A percentile compares a stretch with the other conserved stretches of the same genome.
Evolutionary conservation across 1,140 invertebrate species (phyloP).

Genomic region (Zophobas morio): DNA sequence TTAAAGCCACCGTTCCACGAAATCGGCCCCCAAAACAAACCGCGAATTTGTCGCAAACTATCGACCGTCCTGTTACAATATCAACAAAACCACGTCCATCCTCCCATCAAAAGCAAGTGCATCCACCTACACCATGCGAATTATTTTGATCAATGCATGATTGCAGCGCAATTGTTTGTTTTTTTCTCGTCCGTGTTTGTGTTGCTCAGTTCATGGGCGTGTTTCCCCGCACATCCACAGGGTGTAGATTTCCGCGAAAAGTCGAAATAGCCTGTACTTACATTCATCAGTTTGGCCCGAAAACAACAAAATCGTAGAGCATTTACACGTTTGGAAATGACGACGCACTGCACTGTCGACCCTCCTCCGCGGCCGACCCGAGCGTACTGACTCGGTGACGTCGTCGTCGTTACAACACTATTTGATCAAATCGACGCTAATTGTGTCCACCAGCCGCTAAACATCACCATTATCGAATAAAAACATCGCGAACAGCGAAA

Average conservation of each 20-base stretch:
- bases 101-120: constrained; percentile 5
- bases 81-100: not conserved
- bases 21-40: too few species aligned
- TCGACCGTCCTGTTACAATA: constrained; percentile 6
- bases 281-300: constrained; percentile 54
- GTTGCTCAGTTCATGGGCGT: not conserved
- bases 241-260: too few species aligned
- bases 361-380: constrained; percentile 41
- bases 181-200: not conserved
- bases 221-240: not conserved
- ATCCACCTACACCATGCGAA: constrained; percentile 30
- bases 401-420: constrained; percentile 11
- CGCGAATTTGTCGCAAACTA: too few species aligned
- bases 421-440: constrained; percentile 49
- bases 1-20: too few species aligned
- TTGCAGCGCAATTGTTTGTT: constrained; percentile 10
- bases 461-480: constrained; percentile 32
- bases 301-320: constrained; percentile 39
- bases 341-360: constrained; percentile 36
- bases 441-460: constrained; percentile 25
- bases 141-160: constrained; percentile 25
- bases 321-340: constrained; percentile 40
- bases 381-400: constrained; percentile 15
- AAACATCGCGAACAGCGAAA: constrained; percentile 8
- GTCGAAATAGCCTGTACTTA: constrained; percentile 32